Percentiles rank a stretch among this genome's conserved stretches.
These are phyloP conservation scores for Acanthoscelides obtectus DNA, from an alignment of 2,888 invertebrate species.

Conservation along the genomic window DNA sequence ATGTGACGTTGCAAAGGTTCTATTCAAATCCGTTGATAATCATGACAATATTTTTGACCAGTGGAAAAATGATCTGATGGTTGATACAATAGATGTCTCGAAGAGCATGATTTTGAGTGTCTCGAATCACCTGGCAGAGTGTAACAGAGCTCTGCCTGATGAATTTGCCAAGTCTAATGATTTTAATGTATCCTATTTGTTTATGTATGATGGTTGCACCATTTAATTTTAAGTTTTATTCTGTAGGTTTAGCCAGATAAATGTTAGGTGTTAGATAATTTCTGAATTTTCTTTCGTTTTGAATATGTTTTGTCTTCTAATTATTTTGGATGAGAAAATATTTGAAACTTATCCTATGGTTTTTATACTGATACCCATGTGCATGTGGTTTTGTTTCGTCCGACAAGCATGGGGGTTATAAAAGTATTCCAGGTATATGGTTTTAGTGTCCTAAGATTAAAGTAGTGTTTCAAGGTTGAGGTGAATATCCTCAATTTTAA, in stretches of 20 bases:
- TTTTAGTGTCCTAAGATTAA: too few relatives aligned
- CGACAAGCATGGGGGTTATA: too few relatives aligned
- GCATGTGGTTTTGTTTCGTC: too few relatives aligned
- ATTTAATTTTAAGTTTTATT: background rate
- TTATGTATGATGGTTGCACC: slow-evolving; percentile 22
- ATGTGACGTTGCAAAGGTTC: slow-evolving; percentile 53
- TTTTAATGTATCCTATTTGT: slow-evolving; percentile 57
- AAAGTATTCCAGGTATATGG: too few relatives aligned
- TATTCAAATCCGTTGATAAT: slow-evolving; percentile 50
- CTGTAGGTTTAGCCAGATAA: background rate
- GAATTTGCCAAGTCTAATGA: slow-evolving; percentile 54
- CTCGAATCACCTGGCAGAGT: slow-evolving; percentile 52
- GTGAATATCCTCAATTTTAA: too few relatives aligned
- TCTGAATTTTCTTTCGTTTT: too few relatives aligned
- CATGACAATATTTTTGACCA: slow-evolving; percentile 49
- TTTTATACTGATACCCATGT: too few relatives aligned
- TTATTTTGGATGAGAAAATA: too few relatives aligned
- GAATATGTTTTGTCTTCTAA: too few relatives aligned
- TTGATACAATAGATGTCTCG: slow-evolving; percentile 53
- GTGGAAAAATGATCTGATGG: slow-evolving; percentile 54
- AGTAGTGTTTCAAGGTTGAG: too few relatives aligned
- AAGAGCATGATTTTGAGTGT: slow-evolving; percentile 56
- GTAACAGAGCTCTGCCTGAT: slow-evolving; percentile 54
- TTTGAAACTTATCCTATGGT: too few relatives aligned
- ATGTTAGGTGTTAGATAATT: too few relatives aligned